These are phyloP conservation scores for Anastatus disparis DNA, from an alignment of 1,140 invertebrate genomes.

Conservation along the genomic window DNA sequence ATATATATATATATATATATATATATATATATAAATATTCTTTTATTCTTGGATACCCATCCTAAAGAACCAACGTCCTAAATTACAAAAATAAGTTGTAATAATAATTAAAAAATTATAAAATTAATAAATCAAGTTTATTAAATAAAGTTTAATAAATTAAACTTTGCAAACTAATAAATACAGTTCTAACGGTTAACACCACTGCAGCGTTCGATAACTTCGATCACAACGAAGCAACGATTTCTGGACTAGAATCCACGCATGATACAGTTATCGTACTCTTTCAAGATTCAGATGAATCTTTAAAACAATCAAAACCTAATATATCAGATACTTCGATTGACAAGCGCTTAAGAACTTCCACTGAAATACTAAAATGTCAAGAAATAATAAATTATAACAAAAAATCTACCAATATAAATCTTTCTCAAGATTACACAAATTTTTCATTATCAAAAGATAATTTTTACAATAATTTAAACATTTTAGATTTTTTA, in stretches of 20 bases:
- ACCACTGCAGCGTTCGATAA: conserved; percentile 39
- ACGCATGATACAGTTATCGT: conserved; percentile 39
- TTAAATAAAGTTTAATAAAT: no score
- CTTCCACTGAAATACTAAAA: background rate
- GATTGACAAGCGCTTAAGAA: background rate
- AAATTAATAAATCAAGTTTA: no score
- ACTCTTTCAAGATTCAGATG: conserved; percentile 21
- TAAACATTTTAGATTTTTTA: conserved; percentile 1
- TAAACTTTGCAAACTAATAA: no score
- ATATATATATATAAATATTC: no score
- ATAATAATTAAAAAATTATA: no score
- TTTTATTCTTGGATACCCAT: no score
- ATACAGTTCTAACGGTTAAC: no score
- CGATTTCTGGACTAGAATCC: conserved; percentile 30
- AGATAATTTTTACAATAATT: background rate
- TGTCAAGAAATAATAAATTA: conserved; percentile 17
- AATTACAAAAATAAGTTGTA: no score
- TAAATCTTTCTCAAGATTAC: background rate
- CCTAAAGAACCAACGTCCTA: no score
- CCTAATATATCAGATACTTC: conserved; percentile 15
- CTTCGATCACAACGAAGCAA: conserved; percentile 41
- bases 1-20: no score
- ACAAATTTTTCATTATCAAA: background rate
- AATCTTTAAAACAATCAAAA: conserved; percentile 8
- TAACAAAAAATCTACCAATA: background rate